phyloP scores from a whole-genome alignment of 2,113 vertebrate genomes.

The Nannobrachium achirus region DNA sequence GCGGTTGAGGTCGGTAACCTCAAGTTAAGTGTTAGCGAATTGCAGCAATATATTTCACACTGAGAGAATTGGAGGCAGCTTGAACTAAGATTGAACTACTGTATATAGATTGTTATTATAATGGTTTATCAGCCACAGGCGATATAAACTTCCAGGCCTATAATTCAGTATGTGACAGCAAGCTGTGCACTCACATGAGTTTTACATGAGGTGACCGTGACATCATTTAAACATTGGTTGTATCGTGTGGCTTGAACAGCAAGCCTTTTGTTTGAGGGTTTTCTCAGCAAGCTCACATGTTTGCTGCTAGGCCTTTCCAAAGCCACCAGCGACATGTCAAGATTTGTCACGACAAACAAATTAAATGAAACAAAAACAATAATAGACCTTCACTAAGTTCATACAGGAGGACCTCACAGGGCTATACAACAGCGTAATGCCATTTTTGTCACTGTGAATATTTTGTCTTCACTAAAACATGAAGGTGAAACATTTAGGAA shows the following conservation, averaged over 20 bases:
- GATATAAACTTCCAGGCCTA: no score
- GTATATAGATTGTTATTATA: no score
- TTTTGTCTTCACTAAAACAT: no score
- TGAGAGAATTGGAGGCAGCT: no score
- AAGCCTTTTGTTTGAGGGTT: conserved; percentile 51
- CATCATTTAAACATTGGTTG: background rate
- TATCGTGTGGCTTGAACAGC: conserved; percentile 46
- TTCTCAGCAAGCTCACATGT: conserved; percentile 48
- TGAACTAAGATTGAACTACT: no score
- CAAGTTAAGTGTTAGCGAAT: no score
- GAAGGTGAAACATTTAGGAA: background rate
- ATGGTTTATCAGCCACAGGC: no score
- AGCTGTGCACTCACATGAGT: conserved; percentile 15
- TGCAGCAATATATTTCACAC: no score
- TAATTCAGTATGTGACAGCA: no score
- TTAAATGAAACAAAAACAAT: conserved; percentile 18
- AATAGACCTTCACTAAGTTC: background rate
- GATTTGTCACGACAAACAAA: background rate
- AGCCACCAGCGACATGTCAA: conserved; percentile 13
- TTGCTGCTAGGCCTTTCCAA: conserved; percentile 27
- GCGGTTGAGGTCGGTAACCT: no score
- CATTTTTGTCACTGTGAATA: no score
- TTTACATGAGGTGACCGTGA: conserved; percentile 10
- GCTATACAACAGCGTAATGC: no score
- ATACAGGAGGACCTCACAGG: background rate